Evolutionary conservation across 2,113 vertebrate species (phyloP).

Genomic region (Azemiops feae): DNA sequence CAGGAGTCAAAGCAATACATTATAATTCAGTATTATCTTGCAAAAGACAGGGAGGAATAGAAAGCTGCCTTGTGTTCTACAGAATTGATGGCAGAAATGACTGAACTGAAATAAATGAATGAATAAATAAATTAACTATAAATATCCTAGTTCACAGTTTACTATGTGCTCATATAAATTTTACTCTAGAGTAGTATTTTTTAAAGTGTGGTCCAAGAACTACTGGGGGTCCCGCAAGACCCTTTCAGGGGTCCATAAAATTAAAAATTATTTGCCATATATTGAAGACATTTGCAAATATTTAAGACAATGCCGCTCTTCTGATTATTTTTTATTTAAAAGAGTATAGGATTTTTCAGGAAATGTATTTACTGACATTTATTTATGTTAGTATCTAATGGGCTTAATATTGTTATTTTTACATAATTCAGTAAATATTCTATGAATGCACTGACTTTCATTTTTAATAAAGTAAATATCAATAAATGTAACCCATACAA

Average conservation of each 20-base stretch:
- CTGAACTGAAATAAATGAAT: neutral
- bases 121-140: neutral
- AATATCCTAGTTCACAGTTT: neutral
- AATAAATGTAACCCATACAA: neutral
- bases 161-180: neutral
- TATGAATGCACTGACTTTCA: neutral
- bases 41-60: neutral
- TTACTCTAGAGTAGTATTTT: neutral
- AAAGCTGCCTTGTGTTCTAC: neutral
- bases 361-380: neutral
- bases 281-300: neutral
- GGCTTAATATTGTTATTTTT: neutral
- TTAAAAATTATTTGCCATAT: neutral
- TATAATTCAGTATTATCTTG: neutral
- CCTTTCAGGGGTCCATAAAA: neutral
- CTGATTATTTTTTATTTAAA: neutral
- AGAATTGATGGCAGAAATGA: neutral
- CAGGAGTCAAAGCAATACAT: neutral
- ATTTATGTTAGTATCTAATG: neutral
- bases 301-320: neutral
- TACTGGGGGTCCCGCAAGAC: neutral
- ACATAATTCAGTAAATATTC: neutral
- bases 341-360: neutral
- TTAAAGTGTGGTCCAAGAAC: neutral
- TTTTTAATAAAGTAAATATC: neutral